Conservation (phyloP, 2,888 invertebrate species). For the Kryphioiulus occultus region DNA sequence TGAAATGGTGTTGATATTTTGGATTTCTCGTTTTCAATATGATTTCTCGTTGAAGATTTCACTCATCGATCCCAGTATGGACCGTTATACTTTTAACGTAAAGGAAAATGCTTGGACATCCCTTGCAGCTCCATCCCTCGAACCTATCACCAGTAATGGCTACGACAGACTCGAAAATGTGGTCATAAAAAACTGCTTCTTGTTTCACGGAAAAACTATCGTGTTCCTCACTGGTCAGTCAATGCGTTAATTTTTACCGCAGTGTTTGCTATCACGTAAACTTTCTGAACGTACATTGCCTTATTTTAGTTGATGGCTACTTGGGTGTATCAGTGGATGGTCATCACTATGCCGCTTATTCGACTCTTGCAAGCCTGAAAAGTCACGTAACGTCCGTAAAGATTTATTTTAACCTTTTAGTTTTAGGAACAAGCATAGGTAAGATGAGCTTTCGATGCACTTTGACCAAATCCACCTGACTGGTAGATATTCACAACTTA, state of each 20-base stretch:
- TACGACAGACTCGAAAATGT: background rate
- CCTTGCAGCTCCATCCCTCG: background rate
- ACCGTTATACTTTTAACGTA: background rate
- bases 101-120: background rate
- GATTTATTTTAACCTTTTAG: background rate
- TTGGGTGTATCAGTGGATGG: constrained; percentile 33
- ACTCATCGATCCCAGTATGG: background rate
- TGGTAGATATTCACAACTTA: background rate
- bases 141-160: background rate
- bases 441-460: background rate
- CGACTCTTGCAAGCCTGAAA: background rate
- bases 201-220: background rate
- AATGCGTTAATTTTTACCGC: background rate
- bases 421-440: constrained; percentile 41
- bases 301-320: background rate
- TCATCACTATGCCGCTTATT: background rate
- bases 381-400: background rate
- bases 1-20: background rate
- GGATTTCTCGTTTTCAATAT: background rate
- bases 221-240: background rate
- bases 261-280: background rate
- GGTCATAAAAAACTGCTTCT: background rate
- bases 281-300: background rate
- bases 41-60: background rate
- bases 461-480: too few species aligned